Evolutionary conservation across 2,888 invertebrate species (phyloP).

Genomic region (Acanthopleura granulata): DNA sequence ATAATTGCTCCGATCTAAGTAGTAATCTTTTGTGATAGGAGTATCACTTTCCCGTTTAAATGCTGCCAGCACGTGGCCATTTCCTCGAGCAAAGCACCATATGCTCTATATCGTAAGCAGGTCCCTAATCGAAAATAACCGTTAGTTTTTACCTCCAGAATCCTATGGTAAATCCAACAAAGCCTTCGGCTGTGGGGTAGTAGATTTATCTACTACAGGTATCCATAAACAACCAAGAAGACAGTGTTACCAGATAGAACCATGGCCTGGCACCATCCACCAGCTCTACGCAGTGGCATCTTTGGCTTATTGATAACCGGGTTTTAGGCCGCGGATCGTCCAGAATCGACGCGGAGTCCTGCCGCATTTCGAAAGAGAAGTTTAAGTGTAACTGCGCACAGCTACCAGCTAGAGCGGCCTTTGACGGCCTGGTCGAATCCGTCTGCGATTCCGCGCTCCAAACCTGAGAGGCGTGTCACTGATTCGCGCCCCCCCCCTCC

Average conservation of each 20-base stretch:
- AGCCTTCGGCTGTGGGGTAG: background rate
- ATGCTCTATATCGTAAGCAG: background rate
- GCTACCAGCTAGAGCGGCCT: background rate
- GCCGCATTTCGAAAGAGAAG: background rate
- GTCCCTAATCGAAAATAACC: no score
- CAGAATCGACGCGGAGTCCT: background rate
- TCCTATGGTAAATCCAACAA: no score
- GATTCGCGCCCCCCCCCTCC: background rate
- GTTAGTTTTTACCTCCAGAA: no score
- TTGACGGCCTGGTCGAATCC: background rate
- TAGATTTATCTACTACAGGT: background rate
- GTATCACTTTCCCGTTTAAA: background rate
- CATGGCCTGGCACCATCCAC: no score
- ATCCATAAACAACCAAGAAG: background rate
- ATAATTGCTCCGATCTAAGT: background rate
- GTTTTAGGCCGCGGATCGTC: no score
- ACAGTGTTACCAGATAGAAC: background rate
- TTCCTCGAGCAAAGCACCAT: background rate
- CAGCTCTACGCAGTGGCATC: background rate
- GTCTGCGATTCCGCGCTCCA: background rate
- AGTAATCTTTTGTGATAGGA: background rate
- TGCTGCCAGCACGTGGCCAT: background rate
- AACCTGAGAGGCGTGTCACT: no score
- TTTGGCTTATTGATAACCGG: background rate
- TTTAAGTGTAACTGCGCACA: background rate